Conservation (phyloP, 2,797 vertebrate species). For the Schizothorax lantsangensis region DNA sequence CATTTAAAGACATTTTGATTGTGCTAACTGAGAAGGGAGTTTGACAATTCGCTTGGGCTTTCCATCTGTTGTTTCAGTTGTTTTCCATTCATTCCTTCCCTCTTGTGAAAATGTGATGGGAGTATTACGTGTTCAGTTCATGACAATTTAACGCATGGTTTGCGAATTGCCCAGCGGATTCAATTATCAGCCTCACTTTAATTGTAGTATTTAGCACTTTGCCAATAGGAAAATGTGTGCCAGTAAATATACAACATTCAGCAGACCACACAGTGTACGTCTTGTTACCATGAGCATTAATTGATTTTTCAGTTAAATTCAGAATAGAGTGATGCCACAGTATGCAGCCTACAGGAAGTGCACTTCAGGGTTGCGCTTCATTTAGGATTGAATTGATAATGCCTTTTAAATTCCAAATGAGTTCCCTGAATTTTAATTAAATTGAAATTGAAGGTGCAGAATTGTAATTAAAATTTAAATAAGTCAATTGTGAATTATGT, state of each 20-base stretch:
- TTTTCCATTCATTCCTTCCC: background rate
- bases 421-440: background rate
- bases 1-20: conserved; percentile 2
- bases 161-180: conserved; percentile 39
- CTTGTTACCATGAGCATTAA: conserved; percentile 47
- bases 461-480: background rate
- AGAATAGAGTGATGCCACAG: conserved; percentile 24
- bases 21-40: background rate
- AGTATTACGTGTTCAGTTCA: conserved; percentile 32
- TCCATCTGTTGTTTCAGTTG: conserved; percentile 18
- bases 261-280: conserved; percentile 24
- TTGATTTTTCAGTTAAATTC: conserved; percentile 45
- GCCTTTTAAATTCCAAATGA: background rate
- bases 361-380: background rate
- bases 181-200: conserved; percentile 40
- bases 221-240: conserved; percentile 39
- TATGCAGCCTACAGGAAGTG: background rate
- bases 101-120: conserved; percentile 19
- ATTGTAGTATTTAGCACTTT: conserved; percentile 49
- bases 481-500: background rate
- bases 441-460: background rate
- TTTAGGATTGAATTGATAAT: background rate
- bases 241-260: conserved; percentile 43
- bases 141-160: conserved; percentile 47
- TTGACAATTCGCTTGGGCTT: background rate